Conservation (phyloP, 2,797 vertebrate genomes). For the Lagorchestes hirsutus region DNA sequence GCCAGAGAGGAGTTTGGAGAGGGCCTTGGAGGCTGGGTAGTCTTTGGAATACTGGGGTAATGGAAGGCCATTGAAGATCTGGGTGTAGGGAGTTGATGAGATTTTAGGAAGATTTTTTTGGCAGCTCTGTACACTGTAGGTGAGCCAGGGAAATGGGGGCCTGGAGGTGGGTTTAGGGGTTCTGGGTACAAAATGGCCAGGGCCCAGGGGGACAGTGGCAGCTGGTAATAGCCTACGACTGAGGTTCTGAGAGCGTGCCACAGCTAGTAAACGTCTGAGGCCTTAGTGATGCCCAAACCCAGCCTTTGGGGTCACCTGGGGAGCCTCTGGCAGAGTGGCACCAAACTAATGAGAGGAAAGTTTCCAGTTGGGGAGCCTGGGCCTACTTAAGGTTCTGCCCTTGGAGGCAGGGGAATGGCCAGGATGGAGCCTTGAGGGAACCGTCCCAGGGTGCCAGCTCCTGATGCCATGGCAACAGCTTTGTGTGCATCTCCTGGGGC, state of each 20-base stretch:
- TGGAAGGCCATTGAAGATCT: background rate
- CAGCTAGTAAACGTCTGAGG: no score
- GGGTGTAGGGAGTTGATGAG: no score
- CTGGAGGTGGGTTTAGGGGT: no score
- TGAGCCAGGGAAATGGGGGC: background rate
- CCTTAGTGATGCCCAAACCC: background rate
- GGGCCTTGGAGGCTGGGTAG: background rate
- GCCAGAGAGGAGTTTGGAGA: background rate
- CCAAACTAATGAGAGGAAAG: background rate
- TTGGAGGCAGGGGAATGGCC: background rate
- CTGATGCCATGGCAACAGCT: slow-evolving; percentile 57
- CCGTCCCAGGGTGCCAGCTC: background rate
- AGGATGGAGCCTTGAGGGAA: slow-evolving; percentile 47
- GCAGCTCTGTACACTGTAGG: background rate
- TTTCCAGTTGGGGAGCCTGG: background rate
- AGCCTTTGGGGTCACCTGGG: background rate
- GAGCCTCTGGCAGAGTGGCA: background rate
- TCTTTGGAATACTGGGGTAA: background rate
- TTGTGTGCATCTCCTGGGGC: background rate
- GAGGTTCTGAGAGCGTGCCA: background rate
- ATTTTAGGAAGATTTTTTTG: background rate
- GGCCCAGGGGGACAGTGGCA: background rate
- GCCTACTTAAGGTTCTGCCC: background rate
- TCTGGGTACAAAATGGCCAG: no score
- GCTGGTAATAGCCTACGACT: background rate